Evolutionary conservation across 92 coral and sea anemone genomes (phyloP).

Genomic region (Actinostola sp.): DNA sequence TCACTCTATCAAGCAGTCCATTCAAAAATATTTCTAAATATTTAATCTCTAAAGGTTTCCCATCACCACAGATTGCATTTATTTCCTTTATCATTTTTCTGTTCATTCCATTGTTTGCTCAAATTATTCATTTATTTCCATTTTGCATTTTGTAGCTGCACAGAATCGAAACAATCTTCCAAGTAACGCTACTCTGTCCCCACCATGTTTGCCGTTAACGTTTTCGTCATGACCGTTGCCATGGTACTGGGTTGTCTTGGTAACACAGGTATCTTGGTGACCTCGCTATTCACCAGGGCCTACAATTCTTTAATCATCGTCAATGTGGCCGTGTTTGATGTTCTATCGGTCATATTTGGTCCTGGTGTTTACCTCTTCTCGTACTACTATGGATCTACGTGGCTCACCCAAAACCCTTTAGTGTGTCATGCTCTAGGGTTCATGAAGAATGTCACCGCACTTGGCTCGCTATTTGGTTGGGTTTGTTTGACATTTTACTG

Average conservation of each 20-base stretch:
- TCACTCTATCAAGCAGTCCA: too few species aligned
- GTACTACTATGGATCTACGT: slow-evolving; percentile 12
- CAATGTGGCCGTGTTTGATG: slow-evolving; percentile 39
- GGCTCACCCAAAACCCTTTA: slow-evolving; percentile 28
- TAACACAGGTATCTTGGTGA: slow-evolving; percentile 21
- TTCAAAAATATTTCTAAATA: too few species aligned
- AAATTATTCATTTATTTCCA: not conserved
- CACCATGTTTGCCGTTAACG: slow-evolving; percentile 12
- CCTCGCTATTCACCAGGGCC: slow-evolving; percentile 21
- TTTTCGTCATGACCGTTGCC: slow-evolving; percentile 19
- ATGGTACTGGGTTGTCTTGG: slow-evolving; percentile 51
- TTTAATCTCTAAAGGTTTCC: too few species aligned
- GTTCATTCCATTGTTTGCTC: too few species aligned
- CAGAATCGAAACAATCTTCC: not conserved
- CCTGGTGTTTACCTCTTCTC: slow-evolving; percentile 32
- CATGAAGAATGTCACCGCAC: slow-evolving; percentile 15
- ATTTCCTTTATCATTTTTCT: too few species aligned
- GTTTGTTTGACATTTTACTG: slow-evolving; percentile 31
- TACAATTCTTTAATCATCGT: slow-evolving; percentile 34
- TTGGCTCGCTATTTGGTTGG: slow-evolving; percentile 36
- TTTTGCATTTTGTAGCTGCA: slow-evolving; percentile 7
- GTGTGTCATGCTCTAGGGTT: slow-evolving; percentile 42
- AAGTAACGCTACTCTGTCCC: not conserved
- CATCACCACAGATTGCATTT: too few species aligned
- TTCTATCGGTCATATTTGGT: slow-evolving; percentile 43